Conservation (phyloP, 2,888 invertebrate genomes). For the Brachynemurus nebulosus region DNA sequence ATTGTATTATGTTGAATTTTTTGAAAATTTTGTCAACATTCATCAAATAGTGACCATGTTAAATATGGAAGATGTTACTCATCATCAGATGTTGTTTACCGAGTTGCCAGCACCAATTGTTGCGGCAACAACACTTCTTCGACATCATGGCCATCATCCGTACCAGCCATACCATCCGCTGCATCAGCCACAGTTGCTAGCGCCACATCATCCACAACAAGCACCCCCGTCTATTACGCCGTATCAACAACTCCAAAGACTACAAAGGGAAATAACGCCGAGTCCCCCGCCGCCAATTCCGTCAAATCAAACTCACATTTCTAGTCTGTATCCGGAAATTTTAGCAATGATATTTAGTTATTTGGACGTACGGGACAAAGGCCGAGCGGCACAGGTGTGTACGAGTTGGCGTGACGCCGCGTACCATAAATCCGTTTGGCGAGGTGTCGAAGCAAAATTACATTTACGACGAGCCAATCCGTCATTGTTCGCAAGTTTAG, state of each 20-base stretch:
- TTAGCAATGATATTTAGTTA: constrained; percentile 84
- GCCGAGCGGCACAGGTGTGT: constrained; percentile 82
- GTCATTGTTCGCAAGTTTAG: constrained; percentile 72
- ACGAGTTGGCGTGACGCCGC: constrained; percentile 83
- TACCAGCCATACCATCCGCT: constrained; percentile 31
- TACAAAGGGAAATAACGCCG: constrained; percentile 29
- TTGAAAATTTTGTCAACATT: not conserved
- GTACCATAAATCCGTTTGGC: constrained; percentile 86
- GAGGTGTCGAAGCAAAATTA: constrained; percentile 81
- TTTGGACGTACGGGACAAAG: constrained; percentile 76
- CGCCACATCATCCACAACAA: constrained; percentile 53
- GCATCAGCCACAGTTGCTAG: constrained; percentile 34
- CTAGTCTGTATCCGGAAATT: constrained; percentile 82
- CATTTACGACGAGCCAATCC: constrained; percentile 75
- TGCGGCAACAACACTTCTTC: constrained; percentile 33
- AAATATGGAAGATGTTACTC: constrained; percentile 38
- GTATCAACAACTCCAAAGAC: constrained; percentile 20
- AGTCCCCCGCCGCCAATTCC: constrained; percentile 22
- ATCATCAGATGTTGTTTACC: constrained; percentile 42
- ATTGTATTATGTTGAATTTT: constrained; percentile 1
- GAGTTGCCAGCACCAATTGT: constrained; percentile 41
- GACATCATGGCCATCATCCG: constrained; percentile 35
- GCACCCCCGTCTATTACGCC: too few relatives aligned
- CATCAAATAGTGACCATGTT: constrained; percentile 5
- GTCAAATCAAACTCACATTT: constrained; percentile 57